Percentiles rank a stretch among this genome's conserved stretches.
phyloP scores from a whole-genome alignment of 2,113 vertebrate species.

The Corythornis vintsioides region DNA sequence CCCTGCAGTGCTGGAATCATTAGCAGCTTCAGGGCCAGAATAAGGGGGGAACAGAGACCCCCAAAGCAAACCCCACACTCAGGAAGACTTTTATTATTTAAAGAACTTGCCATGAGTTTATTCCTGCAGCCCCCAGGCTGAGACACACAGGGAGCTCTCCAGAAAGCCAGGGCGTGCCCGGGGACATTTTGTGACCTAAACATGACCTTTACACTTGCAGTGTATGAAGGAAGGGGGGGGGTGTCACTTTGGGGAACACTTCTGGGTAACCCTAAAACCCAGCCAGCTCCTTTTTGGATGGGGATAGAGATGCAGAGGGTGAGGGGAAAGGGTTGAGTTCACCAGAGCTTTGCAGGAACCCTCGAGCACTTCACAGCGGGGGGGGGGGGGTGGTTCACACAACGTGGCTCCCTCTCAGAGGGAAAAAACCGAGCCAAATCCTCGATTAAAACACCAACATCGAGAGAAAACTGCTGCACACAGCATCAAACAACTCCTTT shows the following conservation, averaged over 20 bases:
- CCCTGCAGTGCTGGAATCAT: rapidly evolving
- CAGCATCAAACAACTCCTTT: background rate
- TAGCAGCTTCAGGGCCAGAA: background rate
- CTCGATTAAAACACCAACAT: background rate
- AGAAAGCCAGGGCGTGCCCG: background rate
- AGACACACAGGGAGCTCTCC: background rate
- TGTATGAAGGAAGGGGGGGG: rapidly evolving
- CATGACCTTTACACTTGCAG: rapidly evolving
- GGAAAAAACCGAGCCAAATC: background rate
- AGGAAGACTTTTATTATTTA: rapidly evolving
- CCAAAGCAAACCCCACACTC: background rate
- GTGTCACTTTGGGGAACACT: background rate
- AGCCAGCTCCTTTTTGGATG: rapidly evolving
- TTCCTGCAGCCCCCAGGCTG: background rate
- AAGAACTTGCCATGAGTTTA: rapidly evolving
- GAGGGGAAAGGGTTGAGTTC: background rate
- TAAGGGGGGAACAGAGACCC: rapidly evolving
- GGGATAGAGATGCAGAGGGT: rapidly evolving
- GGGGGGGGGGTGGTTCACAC: no score
- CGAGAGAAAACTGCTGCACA: background rate
- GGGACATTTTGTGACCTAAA: background rate
- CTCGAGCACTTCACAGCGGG: background rate
- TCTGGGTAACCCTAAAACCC: background rate
- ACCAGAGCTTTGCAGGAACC: background rate
- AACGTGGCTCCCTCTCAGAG: rapidly evolving